phyloP scores from a whole-genome alignment of 2,888 invertebrate species.

The Ceratothoa steindachneri region DNA sequence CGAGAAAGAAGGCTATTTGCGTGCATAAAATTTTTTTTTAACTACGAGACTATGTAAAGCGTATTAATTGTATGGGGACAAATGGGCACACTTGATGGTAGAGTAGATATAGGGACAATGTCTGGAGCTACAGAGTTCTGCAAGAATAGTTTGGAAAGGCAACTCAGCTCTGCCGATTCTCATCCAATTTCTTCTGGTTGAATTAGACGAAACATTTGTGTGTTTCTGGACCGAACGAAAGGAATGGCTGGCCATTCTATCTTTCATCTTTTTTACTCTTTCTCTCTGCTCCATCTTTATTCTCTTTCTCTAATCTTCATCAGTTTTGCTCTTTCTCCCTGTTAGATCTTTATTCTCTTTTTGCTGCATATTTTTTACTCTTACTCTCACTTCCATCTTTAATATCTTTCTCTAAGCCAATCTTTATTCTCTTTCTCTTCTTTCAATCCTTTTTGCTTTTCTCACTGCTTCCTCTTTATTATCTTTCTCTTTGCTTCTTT shows the following conservation, averaged over 20 bases:
- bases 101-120: too few relatives aligned
- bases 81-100: too few relatives aligned
- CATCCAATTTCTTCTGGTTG: too few relatives aligned
- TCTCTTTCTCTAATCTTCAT: neutral
- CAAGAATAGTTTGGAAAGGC: too few relatives aligned
- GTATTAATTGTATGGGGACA: too few relatives aligned
- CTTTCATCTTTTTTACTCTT: neutral
- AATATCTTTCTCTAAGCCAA: neutral
- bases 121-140: too few relatives aligned
- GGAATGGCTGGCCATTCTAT: neutral
- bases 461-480: neutral
- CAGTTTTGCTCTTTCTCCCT: neutral
- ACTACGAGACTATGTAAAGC: too few relatives aligned
- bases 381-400: neutral
- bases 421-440: neutral
- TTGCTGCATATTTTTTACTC: neutral
- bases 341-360: neutral
- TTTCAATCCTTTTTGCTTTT: neutral
- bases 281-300: neutral
- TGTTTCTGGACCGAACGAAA: too few relatives aligned
- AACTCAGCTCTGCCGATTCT: too few relatives aligned
- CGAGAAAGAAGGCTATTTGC: too few relatives aligned
- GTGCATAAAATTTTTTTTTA: too few relatives aligned
- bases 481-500: neutral
- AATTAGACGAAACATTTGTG: too few relatives aligned